Conservation (phyloP, 2,797 vertebrate genomes). For the Xenentodon cancila region DNA sequence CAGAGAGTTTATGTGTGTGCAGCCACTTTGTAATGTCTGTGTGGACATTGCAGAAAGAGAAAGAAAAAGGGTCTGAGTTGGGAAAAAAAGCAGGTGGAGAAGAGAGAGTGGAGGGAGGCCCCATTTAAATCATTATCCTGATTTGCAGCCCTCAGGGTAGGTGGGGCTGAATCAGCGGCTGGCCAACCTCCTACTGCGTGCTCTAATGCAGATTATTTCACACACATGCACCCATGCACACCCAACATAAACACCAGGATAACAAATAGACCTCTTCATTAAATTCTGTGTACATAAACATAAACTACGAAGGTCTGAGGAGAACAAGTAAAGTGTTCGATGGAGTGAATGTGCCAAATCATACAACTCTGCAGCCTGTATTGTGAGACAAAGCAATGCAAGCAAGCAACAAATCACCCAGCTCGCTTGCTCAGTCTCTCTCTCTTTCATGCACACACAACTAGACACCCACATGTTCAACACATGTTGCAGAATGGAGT, state of each 20-base stretch:
- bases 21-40: constrained; percentile 22
- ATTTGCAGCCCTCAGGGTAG: constrained; percentile 75
- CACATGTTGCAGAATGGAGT: constrained; percentile 80
- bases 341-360: constrained; percentile 64
- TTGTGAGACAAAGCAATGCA: constrained; percentile 57
- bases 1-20: constrained; percentile 47
- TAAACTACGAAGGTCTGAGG: constrained; percentile 42
- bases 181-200: constrained; percentile 69
- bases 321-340: constrained; percentile 54
- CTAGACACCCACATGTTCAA: constrained; percentile 76
- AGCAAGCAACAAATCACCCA: constrained; percentile 27
- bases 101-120: constrained; percentile 70
- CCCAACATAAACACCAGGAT: constrained; percentile 47
- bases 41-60: constrained; percentile 32
- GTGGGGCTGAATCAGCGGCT: constrained; percentile 69
- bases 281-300: constrained; percentile 66
- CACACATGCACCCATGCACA: constrained; percentile 42
- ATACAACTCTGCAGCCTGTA: constrained; percentile 61
- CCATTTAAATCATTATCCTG: constrained; percentile 82
- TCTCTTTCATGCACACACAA: not conserved
- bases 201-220: constrained; percentile 66
- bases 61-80: not conserved
- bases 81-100: constrained; percentile 44
- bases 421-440: constrained; percentile 10
- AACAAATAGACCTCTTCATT: constrained; percentile 64